Conservation (phyloP, 2,113 vertebrate species). For the Plecturocebus donacophilus region DNA sequence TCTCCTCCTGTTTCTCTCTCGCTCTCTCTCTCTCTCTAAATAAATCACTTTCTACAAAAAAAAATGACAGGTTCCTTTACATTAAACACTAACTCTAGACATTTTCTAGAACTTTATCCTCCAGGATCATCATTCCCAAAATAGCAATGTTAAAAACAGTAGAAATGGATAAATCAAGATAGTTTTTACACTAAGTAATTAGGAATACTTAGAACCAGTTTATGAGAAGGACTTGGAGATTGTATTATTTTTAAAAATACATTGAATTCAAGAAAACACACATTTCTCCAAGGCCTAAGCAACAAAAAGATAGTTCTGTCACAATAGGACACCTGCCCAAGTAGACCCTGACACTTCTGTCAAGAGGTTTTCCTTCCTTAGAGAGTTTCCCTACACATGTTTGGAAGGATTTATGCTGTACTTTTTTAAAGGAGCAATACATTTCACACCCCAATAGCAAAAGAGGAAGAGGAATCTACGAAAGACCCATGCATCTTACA, state of each 20-base stretch:
- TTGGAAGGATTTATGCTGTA: background rate
- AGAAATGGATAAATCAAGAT: background rate
- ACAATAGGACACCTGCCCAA: background rate
- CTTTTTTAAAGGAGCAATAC: background rate
- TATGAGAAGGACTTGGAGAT: background rate
- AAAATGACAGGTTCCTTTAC: background rate
- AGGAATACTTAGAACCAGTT: background rate
- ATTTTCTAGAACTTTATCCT: constrained; percentile 19
- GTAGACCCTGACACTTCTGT: background rate
- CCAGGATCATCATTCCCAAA: constrained; percentile 3
- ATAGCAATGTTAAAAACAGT: constrained; percentile 5
- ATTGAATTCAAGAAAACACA: background rate
- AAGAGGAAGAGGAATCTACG: background rate
- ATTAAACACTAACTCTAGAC: background rate
- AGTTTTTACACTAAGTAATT: background rate
- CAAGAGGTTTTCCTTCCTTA: constrained; percentile 25
- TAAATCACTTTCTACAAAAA: too few species aligned
- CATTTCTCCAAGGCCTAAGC: background rate
- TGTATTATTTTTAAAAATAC: background rate
- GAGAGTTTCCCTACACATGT: background rate
- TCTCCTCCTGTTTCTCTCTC: too few species aligned
- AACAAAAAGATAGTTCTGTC: background rate
- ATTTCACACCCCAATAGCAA: background rate
- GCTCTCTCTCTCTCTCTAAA: too few species aligned
- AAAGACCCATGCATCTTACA: background rate